These are phyloP conservation scores for Stenotaenia linearis DNA, from an alignment of 2,888 invertebrate genomes.

Conservation along the genomic window DNA sequence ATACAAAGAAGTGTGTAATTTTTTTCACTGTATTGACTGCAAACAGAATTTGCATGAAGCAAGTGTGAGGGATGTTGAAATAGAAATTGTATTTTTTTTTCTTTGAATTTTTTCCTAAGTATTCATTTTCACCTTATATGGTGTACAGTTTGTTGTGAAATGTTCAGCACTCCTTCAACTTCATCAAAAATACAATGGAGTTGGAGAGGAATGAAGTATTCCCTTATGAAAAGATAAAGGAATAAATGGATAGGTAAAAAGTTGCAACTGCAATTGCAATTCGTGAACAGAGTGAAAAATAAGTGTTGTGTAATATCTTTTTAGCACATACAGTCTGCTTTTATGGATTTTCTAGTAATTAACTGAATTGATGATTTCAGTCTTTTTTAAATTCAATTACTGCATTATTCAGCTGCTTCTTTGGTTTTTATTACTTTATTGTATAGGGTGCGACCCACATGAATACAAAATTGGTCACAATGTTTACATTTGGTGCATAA, in stretches of 20 bases:
- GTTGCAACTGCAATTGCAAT: too few relatives aligned
- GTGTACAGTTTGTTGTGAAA: neutral
- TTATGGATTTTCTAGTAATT: too few relatives aligned
- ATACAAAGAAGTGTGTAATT: neutral
- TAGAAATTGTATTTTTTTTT: neutral
- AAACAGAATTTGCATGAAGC: neutral
- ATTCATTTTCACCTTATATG: neutral
- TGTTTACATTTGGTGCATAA: neutral
- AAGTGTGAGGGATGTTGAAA: neutral
- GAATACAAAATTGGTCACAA: neutral
- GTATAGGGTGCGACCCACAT: too few relatives aligned
- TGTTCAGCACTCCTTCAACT: neutral
- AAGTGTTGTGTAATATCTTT: too few relatives aligned
- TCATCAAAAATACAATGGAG: neutral
- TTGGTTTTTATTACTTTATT: neutral
- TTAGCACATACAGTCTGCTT: too few relatives aligned
- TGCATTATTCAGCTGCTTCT: too few relatives aligned
- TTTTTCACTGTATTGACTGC: neutral
- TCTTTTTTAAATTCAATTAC: too few relatives aligned
- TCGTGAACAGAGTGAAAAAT: too few relatives aligned
- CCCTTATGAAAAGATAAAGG: neutral
- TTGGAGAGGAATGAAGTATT: neutral
- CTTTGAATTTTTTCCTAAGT: neutral
- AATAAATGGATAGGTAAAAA: neutral
- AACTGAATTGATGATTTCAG: too few relatives aligned